Base-by-base conservation (phyloP, 2,888 invertebrate genomes). In the Mesoligia furuncula region DNA sequence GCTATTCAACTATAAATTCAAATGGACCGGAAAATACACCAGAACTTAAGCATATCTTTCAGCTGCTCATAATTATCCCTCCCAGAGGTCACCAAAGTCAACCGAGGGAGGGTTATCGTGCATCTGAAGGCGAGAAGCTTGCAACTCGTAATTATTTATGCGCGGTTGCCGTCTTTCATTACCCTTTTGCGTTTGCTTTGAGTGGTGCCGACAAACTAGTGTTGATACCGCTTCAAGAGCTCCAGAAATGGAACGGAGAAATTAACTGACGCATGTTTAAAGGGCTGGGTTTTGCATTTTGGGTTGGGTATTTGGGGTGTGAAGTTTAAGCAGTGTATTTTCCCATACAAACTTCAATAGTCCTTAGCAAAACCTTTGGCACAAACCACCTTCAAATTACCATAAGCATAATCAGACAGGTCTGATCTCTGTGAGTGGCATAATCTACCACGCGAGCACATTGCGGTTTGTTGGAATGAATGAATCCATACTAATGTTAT, bases 131-230 rank as follows among this genome's bases (percentile, higher is more conserved):
- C 67, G 81, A 64, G 66, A 79, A 81, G 83, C 79, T 73, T 83
- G 79, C 79, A 73, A 57, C 73, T 79, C 69, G 54, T 75, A 69
- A 75, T 84, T 84, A 82, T 84, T 82, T 82, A 69, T 84, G 75
- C 80, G 72, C 68, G 66, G 80, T 79, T 67, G 66, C 48, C 80
- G 79, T 72, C 73, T 80, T 80, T 74, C 84, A 80, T 80, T 75
- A 79, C 69, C 69, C 80, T 73, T 81, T 69, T 69, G 80, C 80
- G 39, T 70, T 82, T 31, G 61, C 80, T 81, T 78, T 79, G 83
- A 83, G 78, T n/a, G 15, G 42, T 27, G 45, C 79, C 83, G 70
- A 78, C 79, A 81, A 81, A 81, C 80, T 73, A 83, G 71, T 72
- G 66, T 72, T 83, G 83, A 65, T 77, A 45, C 77, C 54, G 66